These are phyloP conservation scores for Leptocoma aspasia DNA, from an alignment of 2,113 vertebrate species.

Conservation along the genomic window DNA sequence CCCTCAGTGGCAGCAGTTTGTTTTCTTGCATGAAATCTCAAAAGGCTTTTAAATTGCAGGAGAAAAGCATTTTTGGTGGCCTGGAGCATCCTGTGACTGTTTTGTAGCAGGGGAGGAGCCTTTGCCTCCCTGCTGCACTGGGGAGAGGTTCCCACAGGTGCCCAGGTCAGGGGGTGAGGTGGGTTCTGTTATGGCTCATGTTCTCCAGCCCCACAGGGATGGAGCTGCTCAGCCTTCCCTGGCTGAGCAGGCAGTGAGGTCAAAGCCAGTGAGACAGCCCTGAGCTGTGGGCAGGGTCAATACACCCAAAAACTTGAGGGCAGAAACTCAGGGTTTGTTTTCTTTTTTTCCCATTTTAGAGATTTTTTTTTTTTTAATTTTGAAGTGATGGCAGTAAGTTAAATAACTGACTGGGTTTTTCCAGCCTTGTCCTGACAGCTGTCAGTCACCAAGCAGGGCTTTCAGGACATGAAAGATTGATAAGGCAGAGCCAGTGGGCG, in stretches of 20 bases:
- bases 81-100: accelerated
- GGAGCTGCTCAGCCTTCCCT: not conserved
- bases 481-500: not conserved
- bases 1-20: accelerated
- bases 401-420: not conserved
- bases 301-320: not conserved
- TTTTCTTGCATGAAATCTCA: not conserved
- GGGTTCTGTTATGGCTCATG: accelerated
- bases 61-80: not conserved
- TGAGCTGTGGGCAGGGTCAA: not conserved
- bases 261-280: not conserved
- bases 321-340: not conserved
- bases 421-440: not conserved
- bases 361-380: not conserved
- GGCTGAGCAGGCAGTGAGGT: not conserved
- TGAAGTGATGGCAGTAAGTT: not conserved
- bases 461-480: not conserved
- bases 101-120: not conserved
- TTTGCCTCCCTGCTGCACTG: accelerated
- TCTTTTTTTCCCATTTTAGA: not conserved
- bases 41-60: not conserved
- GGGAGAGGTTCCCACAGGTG: not conserved
- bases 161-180: not conserved
- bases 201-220: not conserved
- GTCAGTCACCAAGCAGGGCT: not conserved